phyloP scores from a whole-genome alignment of 92 coral and sea anemone genomes.

The Muricea muricata region DNA sequence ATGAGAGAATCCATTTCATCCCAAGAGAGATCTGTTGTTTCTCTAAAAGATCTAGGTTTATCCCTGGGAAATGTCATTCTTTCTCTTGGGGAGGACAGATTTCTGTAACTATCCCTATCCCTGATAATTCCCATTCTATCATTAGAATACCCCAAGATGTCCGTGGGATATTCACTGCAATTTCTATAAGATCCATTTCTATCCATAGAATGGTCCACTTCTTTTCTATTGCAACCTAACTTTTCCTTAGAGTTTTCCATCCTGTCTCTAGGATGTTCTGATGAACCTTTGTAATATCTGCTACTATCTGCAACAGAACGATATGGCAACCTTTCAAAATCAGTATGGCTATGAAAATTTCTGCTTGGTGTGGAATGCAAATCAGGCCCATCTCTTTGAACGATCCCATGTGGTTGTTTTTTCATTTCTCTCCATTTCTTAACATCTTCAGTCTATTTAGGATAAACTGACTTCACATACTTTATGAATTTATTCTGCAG shows the following conservation, averaged over 20 bases:
- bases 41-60: background rate
- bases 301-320: background rate
- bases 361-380: background rate
- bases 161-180: background rate
- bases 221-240: background rate
- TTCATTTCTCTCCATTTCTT: constrained; percentile 44
- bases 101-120: too few relatives aligned
- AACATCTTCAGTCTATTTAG: constrained; percentile 87
- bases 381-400: background rate
- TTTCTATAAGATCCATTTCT: background rate
- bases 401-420: background rate
- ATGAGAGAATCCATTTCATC: constrained; percentile 3
- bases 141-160: background rate
- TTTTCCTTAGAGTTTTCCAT: background rate
- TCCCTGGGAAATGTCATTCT: background rate
- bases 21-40: background rate
- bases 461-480: constrained; percentile 89
- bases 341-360: background rate
- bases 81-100: background rate
- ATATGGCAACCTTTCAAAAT: background rate
- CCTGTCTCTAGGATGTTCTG: background rate
- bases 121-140: background rate
- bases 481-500: constrained; percentile 79
- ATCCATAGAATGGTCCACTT: background rate
- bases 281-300: background rate